phyloP scores from a whole-genome alignment of 2,113 vertebrate species.

The Onychorhynchus coronatus region DNA sequence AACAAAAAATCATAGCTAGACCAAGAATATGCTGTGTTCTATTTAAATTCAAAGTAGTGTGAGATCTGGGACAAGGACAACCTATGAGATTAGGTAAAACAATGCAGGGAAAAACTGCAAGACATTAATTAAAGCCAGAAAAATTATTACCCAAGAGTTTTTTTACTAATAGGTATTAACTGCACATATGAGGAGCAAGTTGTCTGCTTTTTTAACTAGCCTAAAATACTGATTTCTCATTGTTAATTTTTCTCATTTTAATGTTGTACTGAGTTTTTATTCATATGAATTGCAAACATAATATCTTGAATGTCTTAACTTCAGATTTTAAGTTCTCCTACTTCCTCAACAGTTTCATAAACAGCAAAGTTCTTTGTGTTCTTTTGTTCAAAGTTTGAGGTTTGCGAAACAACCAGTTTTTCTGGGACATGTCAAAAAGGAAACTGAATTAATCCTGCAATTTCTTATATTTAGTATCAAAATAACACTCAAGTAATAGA shows the following conservation, averaged over 20 bases:
- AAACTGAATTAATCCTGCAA: background rate
- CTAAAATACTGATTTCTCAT: background rate
- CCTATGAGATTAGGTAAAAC: background rate
- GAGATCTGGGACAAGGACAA: background rate
- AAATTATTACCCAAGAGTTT: background rate
- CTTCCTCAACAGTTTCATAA: background rate
- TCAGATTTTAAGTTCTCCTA: background rate
- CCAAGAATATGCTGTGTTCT: background rate
- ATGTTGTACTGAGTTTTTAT: background rate
- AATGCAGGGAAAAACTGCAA: background rate
- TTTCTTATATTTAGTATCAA: background rate
- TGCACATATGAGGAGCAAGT: background rate
- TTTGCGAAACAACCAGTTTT: background rate
- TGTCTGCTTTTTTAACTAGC: background rate
- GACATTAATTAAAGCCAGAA: background rate
- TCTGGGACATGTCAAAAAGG: background rate
- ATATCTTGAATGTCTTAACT: background rate
- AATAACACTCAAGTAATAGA: background rate
- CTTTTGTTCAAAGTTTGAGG: background rate
- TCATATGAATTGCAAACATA: slow-evolving; percentile 18
- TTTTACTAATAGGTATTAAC: background rate
- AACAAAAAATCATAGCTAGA: background rate
- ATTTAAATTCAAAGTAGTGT: background rate
- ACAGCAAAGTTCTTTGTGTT: background rate
- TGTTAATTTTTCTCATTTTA: background rate